A percentile compares a stretch with the other conserved stretches of the same genome.
These are phyloP conservation scores for Mantis religiosa DNA, from an alignment of 2,888 invertebrate species.

Conservation along the genomic window DNA sequence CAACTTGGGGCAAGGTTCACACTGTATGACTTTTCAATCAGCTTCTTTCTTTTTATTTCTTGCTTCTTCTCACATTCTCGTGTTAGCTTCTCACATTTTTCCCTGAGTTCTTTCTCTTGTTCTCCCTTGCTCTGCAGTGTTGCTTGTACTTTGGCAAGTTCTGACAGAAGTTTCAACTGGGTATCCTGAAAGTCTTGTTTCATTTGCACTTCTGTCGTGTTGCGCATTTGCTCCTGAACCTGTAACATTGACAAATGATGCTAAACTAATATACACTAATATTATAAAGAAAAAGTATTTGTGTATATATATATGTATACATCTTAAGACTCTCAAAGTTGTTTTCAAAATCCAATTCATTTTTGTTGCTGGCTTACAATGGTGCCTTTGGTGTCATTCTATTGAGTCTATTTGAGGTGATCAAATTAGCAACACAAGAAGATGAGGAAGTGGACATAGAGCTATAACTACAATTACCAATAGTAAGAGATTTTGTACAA, in stretches of 20 bases:
- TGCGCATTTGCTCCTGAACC: slow-evolving; percentile 36
- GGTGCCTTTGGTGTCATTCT: too few relatives aligned
- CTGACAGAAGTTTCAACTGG: slow-evolving; percentile 36
- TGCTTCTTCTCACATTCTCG: slow-evolving; percentile 34
- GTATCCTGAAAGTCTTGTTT: slow-evolving; percentile 38
- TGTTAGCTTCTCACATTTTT: slow-evolving; percentile 35
- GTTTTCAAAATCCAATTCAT: too few relatives aligned
- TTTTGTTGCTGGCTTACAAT: too few relatives aligned
- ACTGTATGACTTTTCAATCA: slow-evolving; percentile 30
- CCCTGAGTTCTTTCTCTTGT: slow-evolving; percentile 34
- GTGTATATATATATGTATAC: too few relatives aligned
- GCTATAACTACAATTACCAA: too few relatives aligned
- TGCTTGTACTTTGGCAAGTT: slow-evolving; percentile 37
- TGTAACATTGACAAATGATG: slow-evolving; percentile 19
- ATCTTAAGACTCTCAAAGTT: too few relatives aligned
- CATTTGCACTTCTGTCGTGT: slow-evolving; percentile 31
- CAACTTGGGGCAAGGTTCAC: slow-evolving; percentile 25
- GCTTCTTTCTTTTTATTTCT: slow-evolving; percentile 32
- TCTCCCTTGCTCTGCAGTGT: slow-evolving; percentile 35
- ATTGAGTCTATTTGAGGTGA: too few relatives aligned
- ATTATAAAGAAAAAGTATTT: too few relatives aligned
- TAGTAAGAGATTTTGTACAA: too few relatives aligned
- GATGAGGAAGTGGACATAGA: too few relatives aligned
- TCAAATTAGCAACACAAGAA: too few relatives aligned
- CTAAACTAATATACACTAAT: background rate